A percentile compares a stretch with the other conserved stretches of the same genome.
These are phyloP conservation scores for Tipula vernalis DNA, from an alignment of 2,888 invertebrate genomes.

Conservation along the genomic window DNA sequence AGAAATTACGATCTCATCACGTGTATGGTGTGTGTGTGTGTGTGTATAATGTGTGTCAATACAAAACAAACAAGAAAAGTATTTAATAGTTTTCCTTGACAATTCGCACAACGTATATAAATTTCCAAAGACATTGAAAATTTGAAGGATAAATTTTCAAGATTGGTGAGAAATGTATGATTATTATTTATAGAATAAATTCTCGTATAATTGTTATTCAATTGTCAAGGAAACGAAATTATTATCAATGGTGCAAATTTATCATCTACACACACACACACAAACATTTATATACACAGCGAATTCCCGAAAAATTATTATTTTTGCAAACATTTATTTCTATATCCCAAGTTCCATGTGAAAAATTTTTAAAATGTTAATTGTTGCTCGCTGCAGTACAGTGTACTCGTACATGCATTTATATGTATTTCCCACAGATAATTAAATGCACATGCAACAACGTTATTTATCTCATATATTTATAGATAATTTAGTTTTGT, in stretches of 20 bases:
- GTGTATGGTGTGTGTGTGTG: neutral
- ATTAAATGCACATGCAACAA: conserved; percentile 4
- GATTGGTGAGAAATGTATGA: neutral
- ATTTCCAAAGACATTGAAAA: neutral
- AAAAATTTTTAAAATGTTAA: neutral
- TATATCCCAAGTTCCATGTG: neutral
- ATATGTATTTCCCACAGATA: neutral
- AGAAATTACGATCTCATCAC: neutral
- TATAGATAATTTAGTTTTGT: neutral
- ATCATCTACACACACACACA: neutral
- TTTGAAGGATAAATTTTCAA: neutral
- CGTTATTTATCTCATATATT: neutral
- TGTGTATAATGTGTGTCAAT: neutral
- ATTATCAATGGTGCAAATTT: neutral
- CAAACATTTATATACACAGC: neutral
- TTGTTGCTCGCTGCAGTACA: neutral
- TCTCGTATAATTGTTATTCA: neutral
- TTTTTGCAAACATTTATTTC: neutral
- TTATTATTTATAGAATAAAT: neutral
- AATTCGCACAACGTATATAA: neutral
- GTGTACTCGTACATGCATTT: neutral
- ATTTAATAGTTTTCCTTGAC: neutral
- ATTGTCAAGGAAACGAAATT: neutral
- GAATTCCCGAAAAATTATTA: neutral
- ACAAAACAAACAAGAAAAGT: neutral